Evolutionary conservation across 2,113 vertebrate genomes (phyloP), one percentile per base, ranked within the genome.

Genomic region (Mastomys natalensis): DNA sequence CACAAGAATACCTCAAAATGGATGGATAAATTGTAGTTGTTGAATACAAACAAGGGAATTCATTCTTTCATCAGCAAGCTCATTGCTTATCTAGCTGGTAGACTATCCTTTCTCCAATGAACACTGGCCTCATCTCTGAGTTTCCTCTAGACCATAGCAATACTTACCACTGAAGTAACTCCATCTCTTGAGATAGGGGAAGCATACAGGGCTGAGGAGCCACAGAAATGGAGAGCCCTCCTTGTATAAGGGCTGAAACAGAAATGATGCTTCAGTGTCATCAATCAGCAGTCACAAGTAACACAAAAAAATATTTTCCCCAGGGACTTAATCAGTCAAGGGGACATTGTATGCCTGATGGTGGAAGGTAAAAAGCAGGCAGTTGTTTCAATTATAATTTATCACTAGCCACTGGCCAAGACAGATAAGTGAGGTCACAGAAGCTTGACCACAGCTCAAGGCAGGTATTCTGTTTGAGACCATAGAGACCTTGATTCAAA

Each of bases 371-470:
- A 91, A 87, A 87, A 91, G 66, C 40, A 31, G 92, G 60, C 16
- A 31, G 40, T 89, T 90, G 68, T 92, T 96, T 93, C 88, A 92
- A 15, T 95, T 77, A 87, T 81, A 95, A 96, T 85, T 96, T 97
- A 55, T 95, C 81, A 90, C 72, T 43, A 86, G 87, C 53, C 43
- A 16, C 66, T 84, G 45, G 40, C 73, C 85, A 80, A 89, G 80
- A 91, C 13, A 97, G 89, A 92, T 91, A 87, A 72, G 72, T 40
- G 77, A 58, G 74, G 95, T 96, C 93, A 85, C 12, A 70, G 62
- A 24, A 94, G 37, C 31, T 85, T 92, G 87, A 96, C 66, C 58
- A 80, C 77, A 84, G 81, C 91, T 82, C 91, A 97, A 96, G 43
- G 62, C 58, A 91, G 45, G 77, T 62, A 31, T 90, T 91, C 66